Percentiles rank a stretch among this genome's conserved stretches.
phyloP scores from a whole-genome alignment of 1,140 invertebrate species.

The Neotoxoptera formosana region DNA sequence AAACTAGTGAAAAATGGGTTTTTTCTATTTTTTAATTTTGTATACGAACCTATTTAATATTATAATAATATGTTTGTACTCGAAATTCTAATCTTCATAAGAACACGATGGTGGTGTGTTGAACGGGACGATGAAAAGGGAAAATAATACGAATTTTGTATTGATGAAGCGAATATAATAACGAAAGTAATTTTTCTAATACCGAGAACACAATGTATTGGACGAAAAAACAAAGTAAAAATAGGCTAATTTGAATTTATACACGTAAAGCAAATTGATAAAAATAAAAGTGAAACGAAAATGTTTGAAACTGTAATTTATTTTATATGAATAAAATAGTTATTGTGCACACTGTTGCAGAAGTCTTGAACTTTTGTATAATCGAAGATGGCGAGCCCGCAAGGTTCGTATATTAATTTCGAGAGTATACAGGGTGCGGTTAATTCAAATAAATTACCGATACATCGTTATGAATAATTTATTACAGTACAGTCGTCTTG shows the following conservation, averaged over 20 bases:
- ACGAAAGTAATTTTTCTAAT: conserved; percentile 2
- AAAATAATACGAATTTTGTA: background rate
- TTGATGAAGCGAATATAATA: background rate
- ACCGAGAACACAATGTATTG: background rate
- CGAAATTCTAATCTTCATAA: background rate
- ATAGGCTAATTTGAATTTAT: background rate
- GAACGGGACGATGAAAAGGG: background rate
- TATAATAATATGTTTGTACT: background rate
- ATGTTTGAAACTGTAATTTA: background rate
- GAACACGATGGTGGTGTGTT: background rate
- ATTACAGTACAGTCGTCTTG: background rate
- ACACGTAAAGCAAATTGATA: background rate
- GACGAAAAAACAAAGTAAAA: background rate
- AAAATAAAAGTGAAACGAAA: background rate
- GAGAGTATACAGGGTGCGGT: background rate
- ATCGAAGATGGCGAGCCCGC: background rate
- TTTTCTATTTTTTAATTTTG: background rate
- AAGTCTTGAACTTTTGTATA: background rate
- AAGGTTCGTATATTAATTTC: background rate
- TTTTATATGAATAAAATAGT: background rate
- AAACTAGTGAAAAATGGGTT: background rate
- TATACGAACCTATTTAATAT: background rate
- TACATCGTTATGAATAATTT: conserved; percentile 11
- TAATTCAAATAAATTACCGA: conserved; percentile 4
- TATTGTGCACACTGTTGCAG: background rate